phyloP scores from a whole-genome alignment of 1,140 invertebrate species.

The Portunus trituberculatus region DNA sequence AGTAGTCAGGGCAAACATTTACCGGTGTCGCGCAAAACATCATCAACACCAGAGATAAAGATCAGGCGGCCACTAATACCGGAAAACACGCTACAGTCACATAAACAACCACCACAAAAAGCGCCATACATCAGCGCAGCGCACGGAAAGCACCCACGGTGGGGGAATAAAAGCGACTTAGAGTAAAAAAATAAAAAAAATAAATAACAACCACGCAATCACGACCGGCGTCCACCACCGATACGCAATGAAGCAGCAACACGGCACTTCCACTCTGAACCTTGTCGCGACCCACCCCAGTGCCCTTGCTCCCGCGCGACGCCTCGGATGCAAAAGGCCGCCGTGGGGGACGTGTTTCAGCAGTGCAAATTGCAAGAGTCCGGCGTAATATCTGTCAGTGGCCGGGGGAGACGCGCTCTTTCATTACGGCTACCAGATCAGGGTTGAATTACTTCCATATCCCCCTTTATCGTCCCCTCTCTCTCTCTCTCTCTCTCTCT shows the following conservation, averaged over 20 bases:
- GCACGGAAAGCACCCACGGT: neutral
- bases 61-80: neutral
- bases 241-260: neutral
- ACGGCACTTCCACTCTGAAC: neutral
- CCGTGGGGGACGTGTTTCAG: constrained; percentile 52
- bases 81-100: no score
- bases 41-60: neutral
- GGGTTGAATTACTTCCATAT: neutral
- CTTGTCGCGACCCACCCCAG: neutral
- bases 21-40: neutral
- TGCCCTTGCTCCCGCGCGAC: neutral
- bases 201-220: neutral
- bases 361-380: constrained; percentile 66
- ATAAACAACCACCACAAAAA: neutral
- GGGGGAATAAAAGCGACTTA: neutral
- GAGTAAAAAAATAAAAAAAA: neutral
- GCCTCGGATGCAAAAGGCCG: constrained; percentile 49
- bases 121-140: neutral
- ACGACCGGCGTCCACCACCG: neutral
- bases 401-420: neutral
- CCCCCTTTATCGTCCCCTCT: neutral
- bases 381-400: constrained; percentile 64
- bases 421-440: constrained; percentile 33
- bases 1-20: neutral
- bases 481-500: constrained; percentile 9